phyloP scores from a whole-genome alignment of 2,797 vertebrate species.

The Siniperca undulata region DNA sequence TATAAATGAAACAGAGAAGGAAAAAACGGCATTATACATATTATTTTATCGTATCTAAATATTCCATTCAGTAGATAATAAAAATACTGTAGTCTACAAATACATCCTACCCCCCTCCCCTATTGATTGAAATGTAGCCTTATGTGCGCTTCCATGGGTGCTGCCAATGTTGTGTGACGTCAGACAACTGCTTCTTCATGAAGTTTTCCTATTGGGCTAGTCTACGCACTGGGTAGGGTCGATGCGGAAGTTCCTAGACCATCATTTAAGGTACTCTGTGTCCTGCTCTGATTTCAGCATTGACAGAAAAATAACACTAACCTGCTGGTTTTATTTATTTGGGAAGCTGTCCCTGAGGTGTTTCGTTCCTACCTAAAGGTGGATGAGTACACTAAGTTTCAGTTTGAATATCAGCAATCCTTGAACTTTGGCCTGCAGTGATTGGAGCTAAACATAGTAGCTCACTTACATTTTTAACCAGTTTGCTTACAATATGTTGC shows the following conservation, averaged over 20 bases:
- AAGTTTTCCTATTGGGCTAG: background rate
- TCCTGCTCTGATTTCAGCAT: background rate
- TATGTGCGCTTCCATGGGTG: no score
- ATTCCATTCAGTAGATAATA: no score
- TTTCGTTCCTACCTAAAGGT: background rate
- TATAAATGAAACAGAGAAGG: no score
- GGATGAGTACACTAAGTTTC: background rate
- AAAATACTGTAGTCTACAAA: no score
- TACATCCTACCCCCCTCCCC: no score
- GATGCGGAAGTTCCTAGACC: slow-evolving; percentile 36
- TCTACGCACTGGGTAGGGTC: background rate
- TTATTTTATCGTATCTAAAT: no score
- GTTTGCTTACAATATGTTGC: background rate
- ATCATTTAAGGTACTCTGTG: background rate
- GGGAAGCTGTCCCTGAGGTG: background rate
- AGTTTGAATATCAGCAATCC: background rate
- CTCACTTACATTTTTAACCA: background rate
- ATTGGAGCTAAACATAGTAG: no score
- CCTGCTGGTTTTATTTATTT: background rate
- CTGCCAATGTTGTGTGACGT: no score
- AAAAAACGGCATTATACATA: no score
- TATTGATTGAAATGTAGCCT: no score
- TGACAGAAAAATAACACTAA: background rate
- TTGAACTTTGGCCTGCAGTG: background rate
- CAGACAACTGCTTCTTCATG: no score